Base-by-base conservation (phyloP, 2,113 vertebrate genomes). In the Willisornis vidua region DNA sequence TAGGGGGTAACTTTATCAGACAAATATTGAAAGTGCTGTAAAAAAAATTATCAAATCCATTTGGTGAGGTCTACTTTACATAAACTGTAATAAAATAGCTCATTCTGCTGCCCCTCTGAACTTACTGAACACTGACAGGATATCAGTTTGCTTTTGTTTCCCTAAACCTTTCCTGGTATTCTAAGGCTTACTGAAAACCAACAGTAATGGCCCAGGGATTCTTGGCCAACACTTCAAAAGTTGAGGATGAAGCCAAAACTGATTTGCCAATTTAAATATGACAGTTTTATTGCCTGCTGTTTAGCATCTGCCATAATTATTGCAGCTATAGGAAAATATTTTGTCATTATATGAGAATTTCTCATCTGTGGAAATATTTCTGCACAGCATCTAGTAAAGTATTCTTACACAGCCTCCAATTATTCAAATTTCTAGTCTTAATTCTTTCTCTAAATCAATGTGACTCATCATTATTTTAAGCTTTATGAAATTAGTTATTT, bases 401-500 rank as follows among this genome's bases (percentile, higher is more conserved):
- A 57, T 87, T 91, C 92, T 91, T 76, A 58, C 68, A 52, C 48
- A 73, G 66, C 4, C 54, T 54, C 90, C 54, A 89, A 90, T 87
- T 94, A 95, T 85, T 90, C 51, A 89, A 59, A 93, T 51, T 81
- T 81, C 84, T 83, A 4, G 55, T 28, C 59, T 92, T 91, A 92
- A 89, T 95, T 96, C 55, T 94, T 95, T 51, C 76, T 84, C 73
- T 87, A 95, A 90, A 87, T 77, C 76, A 74, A 46, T 33, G 37
- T 67, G 73, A 85, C 84, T 89, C 87, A 80, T 83, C 88, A 92
- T 89, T 96, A 93, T 92, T 96, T 95, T 86, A 92, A 87, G 84
- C 80, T 58, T 84, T 77, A 81, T 78, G 65, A 90, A 95, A 94
- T 94, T 84, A 84, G 77, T 55, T 74, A 52, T 87, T 95, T 81